These are phyloP conservation scores for Microcebus griseorufus DNA, from an alignment of 2,113 vertebrate species.

Conservation along the genomic window DNA sequence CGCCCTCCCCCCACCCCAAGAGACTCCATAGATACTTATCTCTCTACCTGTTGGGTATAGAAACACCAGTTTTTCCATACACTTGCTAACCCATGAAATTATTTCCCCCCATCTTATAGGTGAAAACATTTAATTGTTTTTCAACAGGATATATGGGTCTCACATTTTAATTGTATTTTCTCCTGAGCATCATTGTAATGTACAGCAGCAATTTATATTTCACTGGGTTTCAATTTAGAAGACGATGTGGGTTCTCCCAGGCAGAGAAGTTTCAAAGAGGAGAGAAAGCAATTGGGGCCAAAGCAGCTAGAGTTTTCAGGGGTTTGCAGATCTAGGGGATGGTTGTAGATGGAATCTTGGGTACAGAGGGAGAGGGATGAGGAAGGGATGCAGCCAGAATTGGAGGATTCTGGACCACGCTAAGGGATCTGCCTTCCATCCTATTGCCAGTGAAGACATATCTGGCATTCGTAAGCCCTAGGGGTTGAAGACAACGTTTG, in stretches of 20 bases:
- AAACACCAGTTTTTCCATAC: not conserved
- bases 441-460: not conserved
- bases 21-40: accelerated
- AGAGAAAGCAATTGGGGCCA: not conserved
- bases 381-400: not conserved
- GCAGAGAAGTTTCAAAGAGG: not conserved
- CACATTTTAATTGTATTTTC: not conserved
- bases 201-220: not conserved
- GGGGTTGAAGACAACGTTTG: not conserved
- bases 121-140: not conserved
- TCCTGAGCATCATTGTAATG: not conserved
- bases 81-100: not conserved
- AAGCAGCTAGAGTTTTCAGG: not conserved
- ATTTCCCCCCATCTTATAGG: not conserved
- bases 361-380: not conserved
- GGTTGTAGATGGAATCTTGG: not conserved
- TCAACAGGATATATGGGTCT: not conserved
- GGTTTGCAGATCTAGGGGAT: not conserved
- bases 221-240: not conserved
- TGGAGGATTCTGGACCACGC: not conserved
- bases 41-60: not conserved
- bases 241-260: not conserved
- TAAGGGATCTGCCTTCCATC: not conserved
- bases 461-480: not conserved
- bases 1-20: not conserved